Percentiles rank a stretch among this genome's conserved stretches.
These are phyloP conservation scores for Andrena minutula DNA, from an alignment of 2,888 invertebrate species.

Conservation along the genomic window DNA sequence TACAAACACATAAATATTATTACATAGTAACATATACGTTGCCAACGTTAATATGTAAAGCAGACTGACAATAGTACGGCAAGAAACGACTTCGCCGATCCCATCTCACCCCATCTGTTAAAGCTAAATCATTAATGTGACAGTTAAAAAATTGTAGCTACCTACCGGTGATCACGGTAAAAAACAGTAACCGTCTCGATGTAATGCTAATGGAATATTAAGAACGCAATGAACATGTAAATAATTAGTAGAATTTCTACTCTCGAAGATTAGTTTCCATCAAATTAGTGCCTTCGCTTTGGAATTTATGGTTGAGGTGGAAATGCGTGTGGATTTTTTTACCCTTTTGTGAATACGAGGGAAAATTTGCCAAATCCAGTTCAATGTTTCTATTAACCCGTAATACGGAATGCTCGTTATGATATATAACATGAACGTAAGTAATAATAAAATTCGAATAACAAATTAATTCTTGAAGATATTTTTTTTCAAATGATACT, in stretches of 20 bases:
- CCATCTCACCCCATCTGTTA: constrained; percentile 8
- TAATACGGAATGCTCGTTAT: constrained; percentile 4
- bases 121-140: constrained; percentile 14
- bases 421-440: constrained; percentile 22
- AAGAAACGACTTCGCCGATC: background rate
- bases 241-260: background rate
- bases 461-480: too few relatives aligned
- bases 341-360: constrained; percentile 7
- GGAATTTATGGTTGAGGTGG: background rate
- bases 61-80: background rate
- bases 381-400: constrained; percentile 1
- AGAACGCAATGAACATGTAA: background rate
- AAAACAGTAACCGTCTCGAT: background rate
- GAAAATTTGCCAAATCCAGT: background rate
- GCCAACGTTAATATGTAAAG: background rate
- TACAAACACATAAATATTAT: too few relatives aligned
- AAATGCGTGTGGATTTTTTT: background rate
- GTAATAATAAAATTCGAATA: constrained; percentile 3
- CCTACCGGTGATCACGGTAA: background rate
- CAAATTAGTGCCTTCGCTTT: background rate
- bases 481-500: too few relatives aligned
- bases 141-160: background rate
- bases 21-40: background rate
- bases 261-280: background rate
- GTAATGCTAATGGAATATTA: background rate